Evolutionary conservation across 2,797 vertebrate genomes (phyloP).

Genomic region (Sparidentex hasta): DNA sequence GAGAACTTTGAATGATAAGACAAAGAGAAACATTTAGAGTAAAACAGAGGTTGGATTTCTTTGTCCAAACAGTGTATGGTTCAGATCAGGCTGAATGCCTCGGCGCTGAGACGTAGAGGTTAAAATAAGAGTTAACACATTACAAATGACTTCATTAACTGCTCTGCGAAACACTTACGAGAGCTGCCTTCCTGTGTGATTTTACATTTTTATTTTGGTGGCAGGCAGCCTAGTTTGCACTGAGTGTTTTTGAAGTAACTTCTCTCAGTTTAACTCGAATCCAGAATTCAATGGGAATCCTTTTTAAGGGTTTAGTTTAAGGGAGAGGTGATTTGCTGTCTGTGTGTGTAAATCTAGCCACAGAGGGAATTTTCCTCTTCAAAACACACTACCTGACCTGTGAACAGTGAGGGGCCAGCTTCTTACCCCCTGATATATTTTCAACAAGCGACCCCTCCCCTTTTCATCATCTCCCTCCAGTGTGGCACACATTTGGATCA

Average conservation of each 20-base stretch:
- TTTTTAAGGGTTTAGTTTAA: conserved; percentile 38
- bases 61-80: conserved; percentile 68
- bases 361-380: conserved; percentile 55
- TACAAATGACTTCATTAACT: conserved; percentile 36
- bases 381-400: conserved; percentile 70
- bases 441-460: conserved; percentile 43
- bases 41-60: conserved; percentile 58
- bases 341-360: conserved; percentile 46
- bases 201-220: conserved; percentile 27
- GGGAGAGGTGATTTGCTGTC: conserved; percentile 50
- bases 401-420: conserved; percentile 58
- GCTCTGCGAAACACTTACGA: conserved; percentile 21
- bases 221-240: conserved; percentile 16
- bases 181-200: conserved; percentile 36
- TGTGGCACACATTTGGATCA: conserved; percentile 76
- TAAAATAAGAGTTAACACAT: conserved; percentile 28
- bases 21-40: conserved; percentile 78
- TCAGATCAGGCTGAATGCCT: conserved; percentile 37
- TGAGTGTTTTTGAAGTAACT: conserved; percentile 34
- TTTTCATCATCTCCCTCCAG: conserved; percentile 65
- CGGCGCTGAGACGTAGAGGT: conserved; percentile 21
- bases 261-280: conserved; percentile 25
- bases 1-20: conserved; percentile 76
- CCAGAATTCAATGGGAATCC: conserved; percentile 41
- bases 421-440: conserved; percentile 66